Conservation (phyloP, 2,113 vertebrate genomes). For the Apaloderma vittatum region DNA sequence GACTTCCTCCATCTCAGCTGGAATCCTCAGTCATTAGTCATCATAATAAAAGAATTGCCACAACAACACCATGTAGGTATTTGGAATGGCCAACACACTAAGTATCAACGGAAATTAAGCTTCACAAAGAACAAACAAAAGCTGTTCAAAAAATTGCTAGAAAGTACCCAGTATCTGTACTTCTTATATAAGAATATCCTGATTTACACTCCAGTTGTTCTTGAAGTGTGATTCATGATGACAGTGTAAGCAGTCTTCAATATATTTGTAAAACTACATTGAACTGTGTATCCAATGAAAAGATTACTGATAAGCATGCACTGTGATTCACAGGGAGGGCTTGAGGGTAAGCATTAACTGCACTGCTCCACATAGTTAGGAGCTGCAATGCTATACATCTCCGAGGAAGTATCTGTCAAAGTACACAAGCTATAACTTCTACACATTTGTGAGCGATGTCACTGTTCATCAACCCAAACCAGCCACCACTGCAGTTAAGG, state of each 20-base stretch:
- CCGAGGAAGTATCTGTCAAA: not conserved
- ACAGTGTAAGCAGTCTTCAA: not conserved
- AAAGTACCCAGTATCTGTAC: not conserved
- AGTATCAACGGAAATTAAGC: not conserved
- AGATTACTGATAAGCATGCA: not conserved
- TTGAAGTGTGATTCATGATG: not conserved
- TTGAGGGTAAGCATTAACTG: not conserved
- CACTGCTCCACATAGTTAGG: not conserved
- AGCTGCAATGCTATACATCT: not conserved
- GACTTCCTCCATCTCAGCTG: not conserved
- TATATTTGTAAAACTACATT: not conserved
- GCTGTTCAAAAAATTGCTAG: not conserved
- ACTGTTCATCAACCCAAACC: not conserved
- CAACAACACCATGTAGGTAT: not conserved
- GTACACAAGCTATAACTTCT: not conserved
- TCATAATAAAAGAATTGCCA: not conserved
- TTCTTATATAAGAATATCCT: not conserved
- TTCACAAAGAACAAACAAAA: not conserved
- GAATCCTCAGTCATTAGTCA: not conserved
- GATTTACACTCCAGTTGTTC: not conserved
- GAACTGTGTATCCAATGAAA: not conserved
- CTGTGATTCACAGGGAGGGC: not conserved
- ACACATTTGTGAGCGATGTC: not conserved
- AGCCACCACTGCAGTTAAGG: not conserved
- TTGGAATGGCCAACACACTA: not conserved